These are phyloP conservation scores for Arctopsyche grandis DNA, from an alignment of 1,140 invertebrate genomes.

Conservation along the genomic window DNA sequence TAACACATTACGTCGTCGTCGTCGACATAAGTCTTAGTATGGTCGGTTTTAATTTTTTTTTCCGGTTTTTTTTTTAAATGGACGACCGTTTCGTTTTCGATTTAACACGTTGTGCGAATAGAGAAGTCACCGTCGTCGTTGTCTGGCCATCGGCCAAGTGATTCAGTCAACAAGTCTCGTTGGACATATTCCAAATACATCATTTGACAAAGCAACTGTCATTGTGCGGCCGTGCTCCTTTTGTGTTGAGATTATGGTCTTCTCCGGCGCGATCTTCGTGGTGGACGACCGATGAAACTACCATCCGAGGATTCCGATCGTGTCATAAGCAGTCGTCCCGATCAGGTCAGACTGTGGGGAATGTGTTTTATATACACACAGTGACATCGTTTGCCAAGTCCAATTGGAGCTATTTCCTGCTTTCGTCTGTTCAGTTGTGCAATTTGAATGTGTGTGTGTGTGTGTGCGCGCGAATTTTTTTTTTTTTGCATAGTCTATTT, in stretches of 20 bases:
- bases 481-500: neutral
- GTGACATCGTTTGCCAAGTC: constrained; percentile 34
- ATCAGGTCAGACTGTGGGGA: neutral
- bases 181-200: constrained; percentile 52
- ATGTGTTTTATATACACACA: constrained; percentile 28
- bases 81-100: too few relatives aligned
- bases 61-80: too few relatives aligned
- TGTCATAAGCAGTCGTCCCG: too few relatives aligned
- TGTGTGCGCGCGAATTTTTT: neutral
- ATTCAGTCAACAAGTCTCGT: constrained; percentile 53
- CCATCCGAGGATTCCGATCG: too few relatives aligned
- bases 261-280: neutral
- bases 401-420: constrained; percentile 39
- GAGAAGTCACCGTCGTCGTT: too few relatives aligned
- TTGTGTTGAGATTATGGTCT: constrained; percentile 18
- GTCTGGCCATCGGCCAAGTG: constrained; percentile 45
- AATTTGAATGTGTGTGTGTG: too few relatives aligned
- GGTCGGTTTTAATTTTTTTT: too few relatives aligned
- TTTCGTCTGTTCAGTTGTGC: neutral
- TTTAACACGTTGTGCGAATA: neutral
- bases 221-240: constrained; percentile 37
- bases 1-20: too few relatives aligned
- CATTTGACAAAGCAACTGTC: constrained; percentile 55
- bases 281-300: too few relatives aligned
- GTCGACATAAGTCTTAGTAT: too few relatives aligned